Conservation (phyloP, 1,140 invertebrate species). For the Ectropis grisescens region DNA sequence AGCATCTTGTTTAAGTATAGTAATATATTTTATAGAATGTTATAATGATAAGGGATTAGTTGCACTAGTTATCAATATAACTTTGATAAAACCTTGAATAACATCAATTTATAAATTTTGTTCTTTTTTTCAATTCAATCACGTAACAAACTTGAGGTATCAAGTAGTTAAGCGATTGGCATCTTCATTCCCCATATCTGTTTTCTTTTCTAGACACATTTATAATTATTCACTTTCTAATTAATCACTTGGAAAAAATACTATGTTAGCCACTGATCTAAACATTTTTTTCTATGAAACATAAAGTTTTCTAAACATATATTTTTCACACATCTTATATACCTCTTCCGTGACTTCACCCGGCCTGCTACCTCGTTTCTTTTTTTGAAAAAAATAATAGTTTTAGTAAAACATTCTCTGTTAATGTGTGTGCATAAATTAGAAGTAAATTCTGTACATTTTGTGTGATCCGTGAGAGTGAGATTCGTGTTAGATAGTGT, state of each 20-base stretch:
- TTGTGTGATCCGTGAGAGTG: constrained; percentile 7
- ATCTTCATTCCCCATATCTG: constrained; percentile 16
- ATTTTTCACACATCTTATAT: constrained; percentile 55
- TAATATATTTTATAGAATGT: constrained; percentile 15
- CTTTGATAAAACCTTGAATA: constrained; percentile 4
- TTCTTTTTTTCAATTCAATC: constrained; percentile 19
- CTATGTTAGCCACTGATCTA: constrained; percentile 66
- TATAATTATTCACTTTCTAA: constrained; percentile 40
- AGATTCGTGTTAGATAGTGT: constrained; percentile 11
- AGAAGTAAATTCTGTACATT: constrained; percentile 10
- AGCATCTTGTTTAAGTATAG: neutral
- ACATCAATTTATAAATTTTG: constrained; percentile 8
- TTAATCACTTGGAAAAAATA: constrained; percentile 37
- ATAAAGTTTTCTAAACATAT: constrained; percentile 57
- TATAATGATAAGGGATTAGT: constrained; percentile 46
- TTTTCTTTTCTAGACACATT: constrained; percentile 7
- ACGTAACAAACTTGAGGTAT: constrained; percentile 13
- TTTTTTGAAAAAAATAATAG: constrained; percentile 58
- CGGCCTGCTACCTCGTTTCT: constrained; percentile 62
- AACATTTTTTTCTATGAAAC: constrained; percentile 47
- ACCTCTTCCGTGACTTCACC: constrained; percentile 59
- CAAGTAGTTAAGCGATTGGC: constrained; percentile 12
- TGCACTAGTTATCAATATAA: constrained; percentile 24
- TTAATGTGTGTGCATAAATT: constrained; percentile 35
- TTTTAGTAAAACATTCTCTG: constrained; percentile 59